phyloP scores from a whole-genome alignment of 2,888 invertebrate species.

The Chalcosyrphus nemorum region DNA sequence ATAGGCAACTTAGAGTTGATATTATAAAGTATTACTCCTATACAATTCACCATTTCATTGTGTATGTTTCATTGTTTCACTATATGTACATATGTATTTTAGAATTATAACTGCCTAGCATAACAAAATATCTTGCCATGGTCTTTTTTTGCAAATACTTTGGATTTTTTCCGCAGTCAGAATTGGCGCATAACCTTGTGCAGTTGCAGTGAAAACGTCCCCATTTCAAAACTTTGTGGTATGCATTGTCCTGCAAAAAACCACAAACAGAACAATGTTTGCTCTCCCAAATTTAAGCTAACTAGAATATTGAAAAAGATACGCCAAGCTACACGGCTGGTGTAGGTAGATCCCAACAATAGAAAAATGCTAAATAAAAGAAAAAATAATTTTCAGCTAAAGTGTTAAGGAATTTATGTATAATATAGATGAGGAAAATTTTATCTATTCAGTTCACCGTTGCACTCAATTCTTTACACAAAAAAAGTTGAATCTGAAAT shows the following conservation, averaged over 20 bases:
- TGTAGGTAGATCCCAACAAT: not conserved
- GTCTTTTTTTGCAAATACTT: too few relatives aligned
- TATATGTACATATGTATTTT: too few relatives aligned
- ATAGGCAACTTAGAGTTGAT: too few relatives aligned
- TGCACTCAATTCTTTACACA: slow-evolving; percentile 5
- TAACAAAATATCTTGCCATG: too few relatives aligned
- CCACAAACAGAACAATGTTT: slow-evolving; percentile 20
- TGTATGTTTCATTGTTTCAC: too few relatives aligned
- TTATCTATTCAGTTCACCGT: slow-evolving; percentile 6
- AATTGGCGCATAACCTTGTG: slow-evolving; percentile 1
- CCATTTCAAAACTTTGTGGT: not conserved
- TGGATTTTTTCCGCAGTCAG: slow-evolving; percentile 14
- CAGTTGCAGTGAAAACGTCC: slow-evolving; percentile 21
- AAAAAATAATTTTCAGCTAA: not conserved
- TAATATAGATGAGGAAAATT: slow-evolving; percentile 38
- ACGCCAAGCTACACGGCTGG: not conserved
- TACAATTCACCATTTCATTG: too few relatives aligned
- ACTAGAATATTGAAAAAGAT: slow-evolving; percentile 22
- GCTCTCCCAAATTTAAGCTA: slow-evolving; percentile 28
- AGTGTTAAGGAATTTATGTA: slow-evolving; percentile 35
- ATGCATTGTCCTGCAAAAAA: slow-evolving; percentile 12
- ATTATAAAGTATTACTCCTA: too few relatives aligned
- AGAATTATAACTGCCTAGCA: too few relatives aligned
- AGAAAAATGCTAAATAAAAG: slow-evolving; percentile 2
- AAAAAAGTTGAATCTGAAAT: too few relatives aligned